Conservation (phyloP, 2,888 invertebrate species). For the Tuta absoluta region DNA sequence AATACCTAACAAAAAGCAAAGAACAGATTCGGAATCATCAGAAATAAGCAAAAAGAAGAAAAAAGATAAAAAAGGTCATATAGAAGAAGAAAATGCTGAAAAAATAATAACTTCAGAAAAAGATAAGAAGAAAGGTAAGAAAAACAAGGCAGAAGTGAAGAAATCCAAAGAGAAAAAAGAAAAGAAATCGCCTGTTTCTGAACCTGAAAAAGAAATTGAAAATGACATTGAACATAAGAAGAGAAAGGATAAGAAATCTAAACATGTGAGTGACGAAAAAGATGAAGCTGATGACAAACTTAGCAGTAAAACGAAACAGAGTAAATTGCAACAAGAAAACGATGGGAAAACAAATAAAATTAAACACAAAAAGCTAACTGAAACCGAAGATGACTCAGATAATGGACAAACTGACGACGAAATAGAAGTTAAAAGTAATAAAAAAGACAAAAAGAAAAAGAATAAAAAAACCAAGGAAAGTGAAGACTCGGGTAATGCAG, state of each 20-base stretch:
- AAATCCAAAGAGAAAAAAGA: conserved; percentile 26
- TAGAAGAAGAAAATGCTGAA: conserved; percentile 11
- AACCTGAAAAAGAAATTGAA: conserved; percentile 13
- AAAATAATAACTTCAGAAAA: conserved; percentile 17
- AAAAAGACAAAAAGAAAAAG: conserved; percentile 32
- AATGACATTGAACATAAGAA: conserved; percentile 26
- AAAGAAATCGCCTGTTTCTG: conserved; percentile 10
- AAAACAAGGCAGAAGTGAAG: conserved; percentile 29
- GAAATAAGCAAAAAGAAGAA: conserved; percentile 29
- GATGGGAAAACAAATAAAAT: conserved; percentile 31
- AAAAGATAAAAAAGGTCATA: neutral
- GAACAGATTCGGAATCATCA: conserved; percentile 30
- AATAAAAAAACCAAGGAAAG: conserved; percentile 33
- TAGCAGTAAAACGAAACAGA: conserved; percentile 33
- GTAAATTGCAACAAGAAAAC: conserved; percentile 33
- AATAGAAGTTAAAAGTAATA: neutral
- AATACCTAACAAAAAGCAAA: conserved; percentile 38
- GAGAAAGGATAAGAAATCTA: conserved; percentile 13
- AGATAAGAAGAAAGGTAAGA: conserved; percentile 21
- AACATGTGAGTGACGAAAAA: conserved; percentile 31
- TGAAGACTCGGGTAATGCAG: conserved; percentile 3
- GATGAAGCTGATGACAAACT: conserved; percentile 23
- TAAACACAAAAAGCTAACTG: conserved; percentile 36
- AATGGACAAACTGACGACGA: neutral
- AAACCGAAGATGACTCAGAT: neutral